These are phyloP conservation scores for Centropristis striata DNA, from an alignment of 2,113 vertebrate species.

Conservation along the genomic window DNA sequence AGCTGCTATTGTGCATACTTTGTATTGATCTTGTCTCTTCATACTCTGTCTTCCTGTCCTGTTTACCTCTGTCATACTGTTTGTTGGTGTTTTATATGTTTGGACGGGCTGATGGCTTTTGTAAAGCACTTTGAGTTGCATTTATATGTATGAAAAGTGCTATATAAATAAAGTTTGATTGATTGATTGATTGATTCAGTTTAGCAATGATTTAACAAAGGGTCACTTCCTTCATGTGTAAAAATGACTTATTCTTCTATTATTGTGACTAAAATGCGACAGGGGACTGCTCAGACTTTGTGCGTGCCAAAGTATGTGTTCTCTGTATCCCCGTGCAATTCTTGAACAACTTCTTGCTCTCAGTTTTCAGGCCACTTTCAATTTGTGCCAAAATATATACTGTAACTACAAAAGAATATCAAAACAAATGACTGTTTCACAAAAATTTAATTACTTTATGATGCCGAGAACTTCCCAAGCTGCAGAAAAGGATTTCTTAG, in stretches of 20 bases:
- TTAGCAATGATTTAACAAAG: neutral
- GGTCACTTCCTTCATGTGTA: neutral
- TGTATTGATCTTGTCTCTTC: too few relatives aligned
- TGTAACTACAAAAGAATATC: neutral
- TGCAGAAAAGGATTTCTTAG: conserved; percentile 38
- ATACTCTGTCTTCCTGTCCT: too few relatives aligned
- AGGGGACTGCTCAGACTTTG: neutral
- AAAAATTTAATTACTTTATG: conserved; percentile 3
- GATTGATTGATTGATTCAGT: too few relatives aligned
- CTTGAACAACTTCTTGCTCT: neutral
- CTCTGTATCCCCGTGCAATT: neutral
- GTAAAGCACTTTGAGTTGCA: too few relatives aligned
- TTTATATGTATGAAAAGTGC: too few relatives aligned
- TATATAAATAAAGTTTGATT: too few relatives aligned
- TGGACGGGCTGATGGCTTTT: too few relatives aligned
- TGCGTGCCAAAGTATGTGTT: neutral
- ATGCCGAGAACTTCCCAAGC: conserved; percentile 34
- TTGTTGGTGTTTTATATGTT: too few relatives aligned
- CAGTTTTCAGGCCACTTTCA: conserved; percentile 11
- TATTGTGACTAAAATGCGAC: neutral
- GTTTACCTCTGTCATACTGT: too few relatives aligned
- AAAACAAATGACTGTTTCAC: conserved; percentile 30
- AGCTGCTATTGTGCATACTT: neutral
- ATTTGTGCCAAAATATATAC: neutral
- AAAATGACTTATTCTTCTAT: neutral